Conservation (phyloP, 2,797 vertebrate species). For the Prionace glauca region DNA sequence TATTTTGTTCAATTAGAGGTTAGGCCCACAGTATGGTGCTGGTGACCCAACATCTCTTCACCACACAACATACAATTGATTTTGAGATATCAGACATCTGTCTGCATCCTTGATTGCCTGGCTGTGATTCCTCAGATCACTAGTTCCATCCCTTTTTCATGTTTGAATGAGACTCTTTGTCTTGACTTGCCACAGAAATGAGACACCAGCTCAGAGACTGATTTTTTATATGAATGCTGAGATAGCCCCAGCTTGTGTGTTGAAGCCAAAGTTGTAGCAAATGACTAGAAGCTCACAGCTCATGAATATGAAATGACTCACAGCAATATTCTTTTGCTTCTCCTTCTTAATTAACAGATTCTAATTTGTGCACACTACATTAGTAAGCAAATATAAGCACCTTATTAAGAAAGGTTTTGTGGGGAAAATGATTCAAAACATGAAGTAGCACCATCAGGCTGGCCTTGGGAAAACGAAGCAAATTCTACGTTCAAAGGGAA, state of each 20-base stretch:
- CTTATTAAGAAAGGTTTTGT: neutral
- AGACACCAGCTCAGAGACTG: neutral
- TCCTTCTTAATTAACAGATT: neutral
- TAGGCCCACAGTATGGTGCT: neutral
- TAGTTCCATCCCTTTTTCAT: conserved; percentile 21
- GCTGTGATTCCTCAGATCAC: conserved; percentile 6
- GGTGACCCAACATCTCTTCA: neutral
- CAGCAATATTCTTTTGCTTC: neutral
- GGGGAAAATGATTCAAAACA: neutral
- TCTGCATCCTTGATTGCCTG: neutral
- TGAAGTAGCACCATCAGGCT: neutral
- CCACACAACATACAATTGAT: neutral
- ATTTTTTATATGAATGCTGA: neutral
- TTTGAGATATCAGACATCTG: conserved; percentile 14
- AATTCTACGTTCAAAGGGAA: neutral
- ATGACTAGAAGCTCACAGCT: neutral
- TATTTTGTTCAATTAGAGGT: neutral
- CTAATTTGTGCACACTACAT: neutral
- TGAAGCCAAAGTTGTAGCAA: neutral
- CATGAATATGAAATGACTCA: neutral
- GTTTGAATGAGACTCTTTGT: conserved; percentile 39
- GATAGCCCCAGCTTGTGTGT: neutral
- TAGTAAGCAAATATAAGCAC: neutral
- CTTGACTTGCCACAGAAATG: conserved; percentile 8
- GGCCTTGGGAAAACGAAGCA: neutral